Evolutionary conservation across 2,888 invertebrate species (phyloP).

Genomic region (Syrphus vitripennis): DNA sequence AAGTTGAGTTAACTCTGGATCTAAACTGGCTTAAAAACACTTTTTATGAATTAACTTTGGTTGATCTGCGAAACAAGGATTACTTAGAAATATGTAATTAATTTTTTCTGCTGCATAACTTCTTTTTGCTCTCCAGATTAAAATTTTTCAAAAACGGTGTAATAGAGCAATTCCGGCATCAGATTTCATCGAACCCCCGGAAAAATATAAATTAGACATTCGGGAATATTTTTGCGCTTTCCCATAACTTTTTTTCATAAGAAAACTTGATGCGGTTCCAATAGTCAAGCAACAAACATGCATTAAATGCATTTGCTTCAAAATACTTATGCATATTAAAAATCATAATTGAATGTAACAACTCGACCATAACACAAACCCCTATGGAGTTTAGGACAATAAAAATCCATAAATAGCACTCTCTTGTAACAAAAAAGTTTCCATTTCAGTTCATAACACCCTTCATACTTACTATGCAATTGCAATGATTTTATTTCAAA

Average conservation of each 20-base stretch:
- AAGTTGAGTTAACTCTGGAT: too few relatives aligned
- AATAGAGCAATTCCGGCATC: too few relatives aligned
- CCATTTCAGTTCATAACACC: neutral
- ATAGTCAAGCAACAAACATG: neutral
- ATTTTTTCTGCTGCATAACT: too few relatives aligned
- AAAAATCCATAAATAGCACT: constrained; percentile 33
- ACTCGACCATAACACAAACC: constrained; percentile 55
- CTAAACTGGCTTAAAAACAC: too few relatives aligned
- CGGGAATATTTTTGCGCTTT: neutral
- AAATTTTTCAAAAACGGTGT: too few relatives aligned
- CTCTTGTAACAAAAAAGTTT: neutral
- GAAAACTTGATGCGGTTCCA: neutral
- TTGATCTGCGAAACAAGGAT: too few relatives aligned
- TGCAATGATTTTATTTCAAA: constrained; percentile 32
- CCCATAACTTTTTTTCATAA: neutral
- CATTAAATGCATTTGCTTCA: neutral
- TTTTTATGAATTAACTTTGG: too few relatives aligned
- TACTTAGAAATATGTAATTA: too few relatives aligned
- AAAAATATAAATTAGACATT: too few relatives aligned
- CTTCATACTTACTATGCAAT: neutral
- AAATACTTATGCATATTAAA: neutral
- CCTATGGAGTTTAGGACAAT: constrained; percentile 22
- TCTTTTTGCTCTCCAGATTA: too few relatives aligned
- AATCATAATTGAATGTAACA: constrained; percentile 47
- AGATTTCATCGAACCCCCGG: too few relatives aligned